A percentile compares a stretch with the other conserved stretches of the same genome.
phyloP scores from a whole-genome alignment of 1,140 invertebrate species.

The Pararge aegeria region DNA sequence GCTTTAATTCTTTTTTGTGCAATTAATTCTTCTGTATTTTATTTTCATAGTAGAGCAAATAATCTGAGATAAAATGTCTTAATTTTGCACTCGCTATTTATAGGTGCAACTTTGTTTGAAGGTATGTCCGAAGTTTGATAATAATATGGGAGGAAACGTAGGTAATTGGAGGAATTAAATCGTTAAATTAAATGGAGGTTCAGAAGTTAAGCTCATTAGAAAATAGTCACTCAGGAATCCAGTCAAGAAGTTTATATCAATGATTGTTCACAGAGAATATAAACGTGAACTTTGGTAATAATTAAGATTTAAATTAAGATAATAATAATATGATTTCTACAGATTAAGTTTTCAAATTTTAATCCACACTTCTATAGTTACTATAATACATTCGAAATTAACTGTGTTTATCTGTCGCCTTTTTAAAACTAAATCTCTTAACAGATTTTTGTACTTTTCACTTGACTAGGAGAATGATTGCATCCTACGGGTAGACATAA shows the following conservation, averaged over 20 bases:
- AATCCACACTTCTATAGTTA: too few species aligned
- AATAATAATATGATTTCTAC: not conserved
- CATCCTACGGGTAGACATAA: too few species aligned
- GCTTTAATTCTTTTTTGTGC: too few species aligned
- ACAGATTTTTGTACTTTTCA: too few species aligned
- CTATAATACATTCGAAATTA: too few species aligned
- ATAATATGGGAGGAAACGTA: conserved; percentile 24
- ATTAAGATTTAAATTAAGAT: not conserved
- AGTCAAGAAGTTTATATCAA: not conserved
- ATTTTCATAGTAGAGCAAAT: too few species aligned
- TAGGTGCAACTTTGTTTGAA: not conserved
- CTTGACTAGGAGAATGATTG: too few species aligned
- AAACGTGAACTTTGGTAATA: not conserved
- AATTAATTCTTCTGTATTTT: too few species aligned
- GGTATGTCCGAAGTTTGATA: conserved; percentile 7
- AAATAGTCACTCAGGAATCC: not conserved
- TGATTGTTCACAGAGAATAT: not conserved
- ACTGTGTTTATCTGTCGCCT: too few species aligned
- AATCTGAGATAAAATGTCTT: not conserved
- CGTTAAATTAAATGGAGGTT: conserved; percentile 36
- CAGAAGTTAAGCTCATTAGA: conserved; percentile 23
- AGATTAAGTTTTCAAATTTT: too few species aligned
- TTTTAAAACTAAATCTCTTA: too few species aligned
- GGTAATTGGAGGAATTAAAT: conserved; percentile 38
- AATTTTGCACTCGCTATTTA: not conserved